Percentiles rank a stretch among this genome's conserved stretches.
phyloP scores from a whole-genome alignment of 2,888 invertebrate species.

The Chaitophorus viminalis region DNA sequence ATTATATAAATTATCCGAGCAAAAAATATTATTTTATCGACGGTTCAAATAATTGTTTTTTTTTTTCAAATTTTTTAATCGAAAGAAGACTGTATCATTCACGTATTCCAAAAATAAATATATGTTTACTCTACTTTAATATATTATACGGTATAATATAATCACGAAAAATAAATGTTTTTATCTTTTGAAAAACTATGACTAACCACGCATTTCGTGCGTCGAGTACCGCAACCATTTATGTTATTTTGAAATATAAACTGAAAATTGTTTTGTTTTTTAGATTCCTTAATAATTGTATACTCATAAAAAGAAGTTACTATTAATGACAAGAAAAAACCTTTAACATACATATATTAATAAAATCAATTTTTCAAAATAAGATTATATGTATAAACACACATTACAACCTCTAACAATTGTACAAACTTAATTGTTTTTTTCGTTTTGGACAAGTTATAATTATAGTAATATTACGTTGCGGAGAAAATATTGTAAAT shows the following conservation, averaged over 20 bases:
- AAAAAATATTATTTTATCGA: too few species aligned
- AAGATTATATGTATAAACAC: not conserved
- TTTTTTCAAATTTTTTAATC: not conserved
- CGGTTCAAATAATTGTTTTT: not conserved
- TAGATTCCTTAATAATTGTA: not conserved
- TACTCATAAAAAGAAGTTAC: conserved; percentile 9
- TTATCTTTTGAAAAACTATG: not conserved
- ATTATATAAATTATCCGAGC: too few species aligned
- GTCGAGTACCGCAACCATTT: too few species aligned
- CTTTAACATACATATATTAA: not conserved
- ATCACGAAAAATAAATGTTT: not conserved
- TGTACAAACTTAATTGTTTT: not conserved
- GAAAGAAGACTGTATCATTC: not conserved
- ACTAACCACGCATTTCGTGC: too few species aligned
- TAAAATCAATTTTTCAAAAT: not conserved
- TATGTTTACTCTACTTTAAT: not conserved
- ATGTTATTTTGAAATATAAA: conserved; percentile 10
- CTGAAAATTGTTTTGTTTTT: conserved; percentile 21
- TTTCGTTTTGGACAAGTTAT: not conserved
- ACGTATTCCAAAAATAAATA: not conserved
- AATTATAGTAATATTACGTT: not conserved
- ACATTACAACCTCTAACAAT: not conserved
- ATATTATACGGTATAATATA: not conserved
- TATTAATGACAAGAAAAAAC: not conserved
- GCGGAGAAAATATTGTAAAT: not conserved